Conservation (phyloP, 2,113 vertebrate species). For the Dryoscopus gambensis region DNA sequence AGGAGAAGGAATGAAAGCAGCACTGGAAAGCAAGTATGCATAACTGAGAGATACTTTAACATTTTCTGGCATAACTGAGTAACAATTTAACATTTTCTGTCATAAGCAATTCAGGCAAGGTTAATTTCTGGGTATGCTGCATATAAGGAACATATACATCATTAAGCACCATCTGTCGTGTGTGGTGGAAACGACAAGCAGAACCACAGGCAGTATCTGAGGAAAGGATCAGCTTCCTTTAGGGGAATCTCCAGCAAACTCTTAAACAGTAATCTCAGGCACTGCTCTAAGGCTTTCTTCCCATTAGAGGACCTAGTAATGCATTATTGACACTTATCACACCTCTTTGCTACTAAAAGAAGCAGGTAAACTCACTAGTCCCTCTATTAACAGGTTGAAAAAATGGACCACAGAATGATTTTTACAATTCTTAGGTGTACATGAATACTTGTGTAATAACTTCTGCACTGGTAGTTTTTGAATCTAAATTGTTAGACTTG, state of each 20-base stretch:
- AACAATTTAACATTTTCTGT: neutral
- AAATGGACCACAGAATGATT: neutral
- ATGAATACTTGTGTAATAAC: neutral
- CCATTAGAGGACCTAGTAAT: neutral
- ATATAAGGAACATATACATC: neutral
- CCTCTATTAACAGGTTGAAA: neutral
- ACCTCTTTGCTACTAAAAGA: neutral
- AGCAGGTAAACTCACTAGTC: neutral
- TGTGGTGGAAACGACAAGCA: neutral
- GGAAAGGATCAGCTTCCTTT: neutral
- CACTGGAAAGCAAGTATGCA: neutral
- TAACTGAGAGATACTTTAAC: neutral
- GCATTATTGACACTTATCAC: neutral
- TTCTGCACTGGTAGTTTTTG: neutral
- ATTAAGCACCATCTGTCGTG: rapidly evolving
- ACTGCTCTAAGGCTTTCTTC: neutral
- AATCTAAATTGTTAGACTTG: neutral
- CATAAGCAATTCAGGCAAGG: neutral
- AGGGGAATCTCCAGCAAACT: neutral
- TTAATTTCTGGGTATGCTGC: neutral
- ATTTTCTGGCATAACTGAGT: neutral
- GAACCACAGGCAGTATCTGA: neutral
- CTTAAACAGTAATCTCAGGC: neutral
- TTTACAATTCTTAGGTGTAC: neutral
- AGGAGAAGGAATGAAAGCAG: neutral